These are phyloP conservation scores for Myotis myotis DNA, from an alignment of 2,797 vertebrate species.

Conservation along the genomic window DNA sequence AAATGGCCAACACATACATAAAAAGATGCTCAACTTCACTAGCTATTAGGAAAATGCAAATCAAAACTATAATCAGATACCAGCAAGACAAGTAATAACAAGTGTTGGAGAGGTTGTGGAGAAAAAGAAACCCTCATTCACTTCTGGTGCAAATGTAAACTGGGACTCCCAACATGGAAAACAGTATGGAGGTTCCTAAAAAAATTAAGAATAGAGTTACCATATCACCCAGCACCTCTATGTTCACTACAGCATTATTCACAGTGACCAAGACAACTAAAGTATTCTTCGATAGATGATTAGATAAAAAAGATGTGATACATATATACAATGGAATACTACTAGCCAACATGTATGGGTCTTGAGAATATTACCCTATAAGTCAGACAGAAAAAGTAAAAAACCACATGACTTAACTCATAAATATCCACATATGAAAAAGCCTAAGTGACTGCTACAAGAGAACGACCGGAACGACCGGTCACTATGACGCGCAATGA, in stretches of 20 bases:
- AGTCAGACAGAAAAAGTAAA: background rate
- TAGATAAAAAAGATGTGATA: background rate
- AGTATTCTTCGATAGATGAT: background rate
- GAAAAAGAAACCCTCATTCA: background rate
- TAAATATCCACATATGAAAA: background rate
- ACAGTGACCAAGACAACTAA: background rate
- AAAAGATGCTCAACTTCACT: background rate
- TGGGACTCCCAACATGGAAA: background rate
- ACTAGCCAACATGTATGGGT: background rate
- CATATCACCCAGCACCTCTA: background rate
- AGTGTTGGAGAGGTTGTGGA: background rate
- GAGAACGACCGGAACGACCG: rapidly evolving
- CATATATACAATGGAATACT: background rate
- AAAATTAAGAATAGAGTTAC: background rate
- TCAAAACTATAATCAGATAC: background rate
- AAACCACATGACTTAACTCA: background rate
- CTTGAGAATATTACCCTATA: background rate
- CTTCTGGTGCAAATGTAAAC: background rate
- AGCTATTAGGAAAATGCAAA: background rate
- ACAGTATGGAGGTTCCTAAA: background rate
- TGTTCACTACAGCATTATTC: background rate
- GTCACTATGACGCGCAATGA: too few species aligned
- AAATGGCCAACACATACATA: background rate
- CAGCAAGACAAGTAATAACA: background rate
- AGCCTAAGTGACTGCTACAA: too few species aligned